Evolutionary conservation across 2,888 invertebrate species (phyloP), one percentile per base, ranked within the genome.

Genomic region (Arctia plantaginis): DNA sequence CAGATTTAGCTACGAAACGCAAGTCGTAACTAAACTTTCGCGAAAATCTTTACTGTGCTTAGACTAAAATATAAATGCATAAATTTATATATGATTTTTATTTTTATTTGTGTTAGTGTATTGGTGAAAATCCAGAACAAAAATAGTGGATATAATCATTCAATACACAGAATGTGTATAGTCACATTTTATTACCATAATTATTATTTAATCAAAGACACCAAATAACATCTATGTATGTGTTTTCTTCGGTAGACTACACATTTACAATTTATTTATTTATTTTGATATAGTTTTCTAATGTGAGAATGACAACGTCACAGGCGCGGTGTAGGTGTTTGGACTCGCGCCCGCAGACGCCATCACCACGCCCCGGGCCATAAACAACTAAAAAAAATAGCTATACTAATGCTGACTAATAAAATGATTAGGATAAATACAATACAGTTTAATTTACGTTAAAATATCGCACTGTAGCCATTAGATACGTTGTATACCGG

Each of bases 331-430:
- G 88, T 89, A 77, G 92, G 93, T 82, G 92, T 80, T 91, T 92
- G 93, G 92, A 84, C 62, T n/a, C 47, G 47, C 77, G 92, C 92
- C 92, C 90, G 77, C 74, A 75, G 82, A 81, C 82, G 86, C 87
- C 88, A 88, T 69, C 80, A 87, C 88, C 91, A 89, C 90, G 82
- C 89, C 90, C 90, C 87, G 77, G 77, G 77, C 83, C 87, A 88
- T 80, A 89, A 90, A 90, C 88, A 89, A 86, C 87, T 69, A 85
- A 87, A 88, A 84, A 83, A 79, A 83, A 76, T 73, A 65, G 64
- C 66, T 69, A n/a, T n/a, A 69, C 44, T 51, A 65, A 27, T 51
- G 39, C 73, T 77, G 72, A 70, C 69, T 64, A 76, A 15, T 85
- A 82, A 86, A 86, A 83, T 86, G 81, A 77, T 55, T 72, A 77